A percentile compares a stretch with the other conserved stretches of the same genome.
These are phyloP conservation scores for Drosophila robusta DNA, from an alignment of 2,888 invertebrate species.

Conservation along the genomic window DNA sequence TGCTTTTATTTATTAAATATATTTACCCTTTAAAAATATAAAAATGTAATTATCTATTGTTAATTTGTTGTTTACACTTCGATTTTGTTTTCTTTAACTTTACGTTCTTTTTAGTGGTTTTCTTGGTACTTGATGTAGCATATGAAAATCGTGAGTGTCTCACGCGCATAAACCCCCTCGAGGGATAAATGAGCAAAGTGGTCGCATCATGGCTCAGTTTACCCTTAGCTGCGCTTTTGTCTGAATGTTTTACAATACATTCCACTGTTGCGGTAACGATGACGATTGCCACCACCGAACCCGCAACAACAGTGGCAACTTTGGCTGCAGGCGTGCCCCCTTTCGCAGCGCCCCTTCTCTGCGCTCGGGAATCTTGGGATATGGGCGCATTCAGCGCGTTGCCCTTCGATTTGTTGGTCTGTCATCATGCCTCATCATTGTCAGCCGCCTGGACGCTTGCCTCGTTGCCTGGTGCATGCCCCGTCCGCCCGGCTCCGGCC, in stretches of 20 bases:
- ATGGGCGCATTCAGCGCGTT: constrained; percentile 59
- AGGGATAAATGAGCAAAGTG: constrained; percentile 29
- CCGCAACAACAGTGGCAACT: constrained; percentile 68
- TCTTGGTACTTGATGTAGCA: no score
- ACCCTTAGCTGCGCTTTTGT: constrained; percentile 71
- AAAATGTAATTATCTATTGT: no score
- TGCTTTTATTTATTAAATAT: no score
- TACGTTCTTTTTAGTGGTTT: no score
- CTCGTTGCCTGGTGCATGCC: constrained; percentile 20
- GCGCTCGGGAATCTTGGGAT: constrained; percentile 25
- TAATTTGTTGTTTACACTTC: no score
- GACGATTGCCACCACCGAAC: constrained; percentile 72
- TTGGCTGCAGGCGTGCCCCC: constrained; percentile 65
- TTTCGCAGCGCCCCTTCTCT: constrained; percentile 5
- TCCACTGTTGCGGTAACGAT: constrained; percentile 80
- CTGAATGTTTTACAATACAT: constrained; percentile 74
- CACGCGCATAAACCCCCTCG: constrained; percentile 36
- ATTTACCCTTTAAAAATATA: no score
- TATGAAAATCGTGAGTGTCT: constrained; percentile 24
- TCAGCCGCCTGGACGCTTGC: constrained; percentile 61
- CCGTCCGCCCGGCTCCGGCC: constrained; percentile 10
- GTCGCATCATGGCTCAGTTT: constrained; percentile 55
- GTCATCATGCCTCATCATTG: constrained; percentile 83
- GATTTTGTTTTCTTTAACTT: no score
- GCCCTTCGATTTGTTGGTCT: constrained; percentile 79